phyloP scores from a whole-genome alignment of 2,888 invertebrate genomes.

The Metallyticus violacea region DNA sequence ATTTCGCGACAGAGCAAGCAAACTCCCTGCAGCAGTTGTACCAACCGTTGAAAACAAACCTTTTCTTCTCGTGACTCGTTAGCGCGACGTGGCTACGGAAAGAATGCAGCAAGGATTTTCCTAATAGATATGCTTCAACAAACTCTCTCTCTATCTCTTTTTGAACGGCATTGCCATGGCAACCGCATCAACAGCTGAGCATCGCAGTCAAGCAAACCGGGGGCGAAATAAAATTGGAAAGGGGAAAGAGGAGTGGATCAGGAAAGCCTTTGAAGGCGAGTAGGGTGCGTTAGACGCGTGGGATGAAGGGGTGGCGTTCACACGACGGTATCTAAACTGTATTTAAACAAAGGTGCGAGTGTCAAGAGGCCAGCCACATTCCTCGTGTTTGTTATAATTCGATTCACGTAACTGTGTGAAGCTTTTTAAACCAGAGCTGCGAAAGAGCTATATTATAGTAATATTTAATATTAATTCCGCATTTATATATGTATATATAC shows the following conservation, averaged over 20 bases:
- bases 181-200: slow-evolving; percentile 10
- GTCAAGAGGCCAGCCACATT: no score
- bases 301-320: no score
- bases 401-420: no score
- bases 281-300: not conserved
- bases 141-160: not conserved
- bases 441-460: no score
- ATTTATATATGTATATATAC: no score
- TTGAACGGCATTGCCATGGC: not conserved
- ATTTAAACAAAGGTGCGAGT: no score
- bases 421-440: no score
- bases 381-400: no score
- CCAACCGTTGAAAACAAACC: not conserved
- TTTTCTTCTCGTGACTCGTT: not conserved
- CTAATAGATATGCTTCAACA: not conserved
- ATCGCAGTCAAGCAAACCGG: slow-evolving; percentile 3
- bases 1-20: not conserved
- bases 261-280: not conserved
- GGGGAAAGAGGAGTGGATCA: not conserved
- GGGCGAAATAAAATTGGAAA: slow-evolving; percentile 17
- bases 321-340: no score
- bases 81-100: not conserved
- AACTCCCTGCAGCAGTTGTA: not conserved
- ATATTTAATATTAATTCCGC: no score
- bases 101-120: not conserved